These are phyloP conservation scores for Elachura formosa DNA, from an alignment of 2,113 vertebrate species.

Conservation along the genomic window DNA sequence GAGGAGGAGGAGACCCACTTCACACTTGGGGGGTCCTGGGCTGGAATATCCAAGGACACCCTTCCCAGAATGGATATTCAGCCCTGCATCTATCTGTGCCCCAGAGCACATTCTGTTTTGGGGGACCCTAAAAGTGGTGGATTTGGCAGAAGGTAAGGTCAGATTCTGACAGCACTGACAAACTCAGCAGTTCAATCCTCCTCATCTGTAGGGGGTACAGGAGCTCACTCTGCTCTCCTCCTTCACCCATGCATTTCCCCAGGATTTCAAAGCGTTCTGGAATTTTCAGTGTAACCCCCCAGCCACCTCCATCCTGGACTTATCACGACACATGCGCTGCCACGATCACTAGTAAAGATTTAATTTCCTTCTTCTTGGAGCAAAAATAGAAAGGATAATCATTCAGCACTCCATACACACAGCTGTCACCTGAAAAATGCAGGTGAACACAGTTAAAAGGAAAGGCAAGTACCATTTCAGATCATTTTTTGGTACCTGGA, in stretches of 20 bases:
- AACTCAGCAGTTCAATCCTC: not conserved
- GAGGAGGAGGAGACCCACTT: not conserved
- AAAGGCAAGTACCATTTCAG: not conserved
- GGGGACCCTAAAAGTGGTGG: not conserved
- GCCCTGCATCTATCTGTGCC: not conserved
- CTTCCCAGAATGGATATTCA: not conserved
- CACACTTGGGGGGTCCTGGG: not conserved
- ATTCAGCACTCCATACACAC: not conserved
- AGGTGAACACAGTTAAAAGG: not conserved
- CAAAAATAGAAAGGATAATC: slow-evolving; percentile 4
- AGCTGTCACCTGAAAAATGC: slow-evolving; percentile 19
- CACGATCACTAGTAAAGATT: not conserved
- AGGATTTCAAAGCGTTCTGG: not conserved
- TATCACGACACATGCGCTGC: not conserved
- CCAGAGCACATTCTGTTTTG: not conserved
- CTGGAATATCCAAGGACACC: not conserved
- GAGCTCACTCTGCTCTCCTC: not conserved
- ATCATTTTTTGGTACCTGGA: slow-evolving; percentile 49
- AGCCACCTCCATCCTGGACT: not conserved
- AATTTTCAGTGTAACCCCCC: not conserved
- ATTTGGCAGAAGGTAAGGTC: not conserved
- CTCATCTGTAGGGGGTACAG: not conserved
- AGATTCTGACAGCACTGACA: not conserved
- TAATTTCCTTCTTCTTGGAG: slow-evolving; percentile 17
- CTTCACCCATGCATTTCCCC: not conserved